Evolutionary conservation across 2,797 vertebrate species (phyloP).

Genomic region (Peromyscus melanophrys): DNA sequence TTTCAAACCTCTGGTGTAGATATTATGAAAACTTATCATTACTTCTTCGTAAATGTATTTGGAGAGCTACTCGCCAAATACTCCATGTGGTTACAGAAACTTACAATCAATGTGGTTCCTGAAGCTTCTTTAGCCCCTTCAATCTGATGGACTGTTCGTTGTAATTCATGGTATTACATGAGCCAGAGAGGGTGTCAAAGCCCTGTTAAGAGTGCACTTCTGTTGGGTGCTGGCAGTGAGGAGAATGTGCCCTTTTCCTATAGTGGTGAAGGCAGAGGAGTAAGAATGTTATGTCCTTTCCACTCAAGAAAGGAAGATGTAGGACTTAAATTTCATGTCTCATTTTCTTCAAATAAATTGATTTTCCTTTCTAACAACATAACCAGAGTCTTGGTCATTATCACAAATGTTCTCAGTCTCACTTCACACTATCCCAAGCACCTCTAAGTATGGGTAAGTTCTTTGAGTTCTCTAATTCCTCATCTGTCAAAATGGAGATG

Average conservation of each 20-base stretch:
- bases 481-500: not conserved
- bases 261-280: not conserved
- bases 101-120: not conserved
- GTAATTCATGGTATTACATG: not conserved
- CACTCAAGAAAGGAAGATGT: not conserved
- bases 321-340: not conserved
- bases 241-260: not conserved
- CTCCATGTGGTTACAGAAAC: not conserved
- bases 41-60: not conserved
- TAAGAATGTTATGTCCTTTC: not conserved
- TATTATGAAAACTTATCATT: not conserved
- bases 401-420: not conserved
- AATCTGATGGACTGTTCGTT: not conserved
- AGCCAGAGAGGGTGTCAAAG: not conserved
- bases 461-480: not conserved
- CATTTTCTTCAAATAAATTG: slow-evolving; percentile 4
- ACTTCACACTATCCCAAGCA: not conserved
- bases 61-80: not conserved
- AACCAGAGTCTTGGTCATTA: not conserved
- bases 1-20: not conserved
- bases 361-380: not conserved
- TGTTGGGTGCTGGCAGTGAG: not conserved
- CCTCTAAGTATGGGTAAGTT: not conserved
- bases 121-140: not conserved
- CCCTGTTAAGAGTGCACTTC: not conserved